Evolutionary conservation across 2,797 vertebrate species (phyloP).

Genomic region (Apogon talboti): DNA sequence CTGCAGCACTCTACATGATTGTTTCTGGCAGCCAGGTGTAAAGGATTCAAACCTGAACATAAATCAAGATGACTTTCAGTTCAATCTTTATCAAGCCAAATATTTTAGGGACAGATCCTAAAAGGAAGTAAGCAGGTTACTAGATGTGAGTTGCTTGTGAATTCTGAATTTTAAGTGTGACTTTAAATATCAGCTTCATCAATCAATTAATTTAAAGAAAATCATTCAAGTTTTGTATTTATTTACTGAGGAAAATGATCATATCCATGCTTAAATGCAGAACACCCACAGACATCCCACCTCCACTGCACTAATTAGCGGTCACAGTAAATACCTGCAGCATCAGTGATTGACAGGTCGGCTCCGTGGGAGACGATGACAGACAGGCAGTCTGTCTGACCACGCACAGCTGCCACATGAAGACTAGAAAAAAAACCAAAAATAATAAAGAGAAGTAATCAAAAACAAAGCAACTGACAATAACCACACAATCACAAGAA

Average conservation of each 20-base stretch:
- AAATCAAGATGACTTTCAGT: not conserved
- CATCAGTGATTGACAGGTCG: constrained; percentile 89
- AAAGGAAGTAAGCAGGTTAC: not conserved
- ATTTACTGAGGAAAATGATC: not conserved
- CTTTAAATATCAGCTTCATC: not conserved
- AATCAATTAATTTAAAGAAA: not conserved
- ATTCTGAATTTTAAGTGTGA: too few relatives aligned
- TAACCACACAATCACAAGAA: not conserved
- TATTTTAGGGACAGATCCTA: not conserved
- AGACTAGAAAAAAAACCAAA: constrained; percentile 80
- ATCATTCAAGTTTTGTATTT: not conserved
- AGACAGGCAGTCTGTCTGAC: constrained; percentile 91
- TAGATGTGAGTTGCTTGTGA: too few relatives aligned
- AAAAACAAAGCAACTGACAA: not conserved
- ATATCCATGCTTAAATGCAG: constrained; percentile 4
- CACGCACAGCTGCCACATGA: constrained; percentile 91
- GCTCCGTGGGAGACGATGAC: constrained; percentile 91
- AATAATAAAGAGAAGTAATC: not conserved
- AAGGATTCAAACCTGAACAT: constrained; percentile 87
- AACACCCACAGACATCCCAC: not conserved
- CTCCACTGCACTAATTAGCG: too few relatives aligned
- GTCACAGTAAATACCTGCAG: constrained; percentile 82
- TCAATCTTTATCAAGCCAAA: not conserved
- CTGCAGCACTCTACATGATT: constrained; percentile 90
- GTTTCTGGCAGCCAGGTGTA: constrained; percentile 95